Conservation (phyloP, 2,797 vertebrate species). For the Phalloptychus januarius region DNA sequence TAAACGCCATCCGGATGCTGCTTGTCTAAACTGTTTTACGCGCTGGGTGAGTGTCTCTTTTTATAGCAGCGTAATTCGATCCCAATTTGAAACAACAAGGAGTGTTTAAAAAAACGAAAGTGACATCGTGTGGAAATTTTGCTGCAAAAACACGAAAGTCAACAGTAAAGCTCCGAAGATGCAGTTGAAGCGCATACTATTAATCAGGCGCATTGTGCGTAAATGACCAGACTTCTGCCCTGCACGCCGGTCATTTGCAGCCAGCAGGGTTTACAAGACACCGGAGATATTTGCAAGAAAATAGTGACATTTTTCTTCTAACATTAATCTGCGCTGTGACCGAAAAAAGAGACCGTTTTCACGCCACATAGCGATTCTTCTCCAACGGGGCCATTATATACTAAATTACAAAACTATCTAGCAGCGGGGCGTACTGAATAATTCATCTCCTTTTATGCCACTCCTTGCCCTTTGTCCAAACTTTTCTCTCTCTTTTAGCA, state of each 20-base stretch:
- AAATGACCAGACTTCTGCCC: slow-evolving; percentile 5
- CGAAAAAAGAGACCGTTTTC: slow-evolving; percentile 79
- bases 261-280: slow-evolving; percentile 38
- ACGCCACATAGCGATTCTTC: slow-evolving; percentile 80
- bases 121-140: slow-evolving; percentile 35
- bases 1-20: slow-evolving; percentile 90
- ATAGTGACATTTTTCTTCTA: slow-evolving; percentile 53
- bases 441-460: slow-evolving; percentile 87
- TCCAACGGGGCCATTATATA: slow-evolving; percentile 79
- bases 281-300: slow-evolving; percentile 50
- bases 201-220: slow-evolving; percentile 3
- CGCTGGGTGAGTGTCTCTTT: slow-evolving; percentile 84
- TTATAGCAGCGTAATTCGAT: slow-evolving; percentile 85
- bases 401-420: slow-evolving; percentile 86
- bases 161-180: slow-evolving; percentile 15
- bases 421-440: slow-evolving; percentile 88
- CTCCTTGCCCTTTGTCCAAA: slow-evolving; percentile 85
- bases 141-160: slow-evolving; percentile 16
- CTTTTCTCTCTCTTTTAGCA: slow-evolving; percentile 72
- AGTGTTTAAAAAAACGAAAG: slow-evolving; percentile 49
- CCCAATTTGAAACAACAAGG: slow-evolving; percentile 78
- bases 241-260: slow-evolving; percentile 24
- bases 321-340: slow-evolving; percentile 69
- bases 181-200: slow-evolving; percentile 4
- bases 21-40: slow-evolving; percentile 84